A percentile compares a stretch with the other conserved stretches of the same genome.
phyloP scores from a whole-genome alignment of 2,888 invertebrate genomes.

The Noctuana brunneofusca region DNA sequence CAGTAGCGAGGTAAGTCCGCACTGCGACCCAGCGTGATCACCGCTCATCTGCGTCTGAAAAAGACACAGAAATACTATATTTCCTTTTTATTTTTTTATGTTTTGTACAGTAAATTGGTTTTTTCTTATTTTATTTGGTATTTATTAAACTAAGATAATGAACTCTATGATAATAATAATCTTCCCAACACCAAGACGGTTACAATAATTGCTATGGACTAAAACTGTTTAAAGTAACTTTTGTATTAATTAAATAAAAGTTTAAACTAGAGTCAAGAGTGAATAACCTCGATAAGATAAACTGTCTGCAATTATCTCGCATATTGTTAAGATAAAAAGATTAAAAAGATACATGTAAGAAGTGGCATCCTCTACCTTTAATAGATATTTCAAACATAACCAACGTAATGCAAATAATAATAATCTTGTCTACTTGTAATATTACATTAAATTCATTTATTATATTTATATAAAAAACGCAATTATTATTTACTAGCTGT shows the following conservation, averaged over 20 bases:
- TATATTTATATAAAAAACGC: no score
- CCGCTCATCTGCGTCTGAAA: slow-evolving; percentile 82
- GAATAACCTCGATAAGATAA: slow-evolving; percentile 76
- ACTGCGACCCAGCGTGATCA: slow-evolving; percentile 82
- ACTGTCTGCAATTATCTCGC: slow-evolving; percentile 53
- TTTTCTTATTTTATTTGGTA: not conserved
- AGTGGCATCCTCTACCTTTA: no score
- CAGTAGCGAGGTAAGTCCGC: slow-evolving; percentile 86
- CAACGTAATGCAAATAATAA: not conserved
- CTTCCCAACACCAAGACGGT: not conserved
- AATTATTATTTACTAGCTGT: no score
- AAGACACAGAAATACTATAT: no score
- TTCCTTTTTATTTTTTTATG: no score
- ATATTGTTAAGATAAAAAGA: slow-evolving; percentile 19
- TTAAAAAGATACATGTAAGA: not conserved
- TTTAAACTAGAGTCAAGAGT: slow-evolving; percentile 58
- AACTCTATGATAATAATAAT: not conserved
- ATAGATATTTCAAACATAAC: no score
- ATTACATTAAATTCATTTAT: no score
- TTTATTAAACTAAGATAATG: not conserved
- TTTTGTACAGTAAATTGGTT: no score
- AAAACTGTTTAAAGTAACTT: not conserved
- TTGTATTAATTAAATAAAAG: not conserved
- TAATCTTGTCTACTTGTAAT: no score
- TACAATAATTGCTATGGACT: not conserved